A percentile compares a stretch with the other conserved stretches of the same genome.
Conservation (phyloP, 2,113 vertebrate species). For the Nesogale talazaci region DNA sequence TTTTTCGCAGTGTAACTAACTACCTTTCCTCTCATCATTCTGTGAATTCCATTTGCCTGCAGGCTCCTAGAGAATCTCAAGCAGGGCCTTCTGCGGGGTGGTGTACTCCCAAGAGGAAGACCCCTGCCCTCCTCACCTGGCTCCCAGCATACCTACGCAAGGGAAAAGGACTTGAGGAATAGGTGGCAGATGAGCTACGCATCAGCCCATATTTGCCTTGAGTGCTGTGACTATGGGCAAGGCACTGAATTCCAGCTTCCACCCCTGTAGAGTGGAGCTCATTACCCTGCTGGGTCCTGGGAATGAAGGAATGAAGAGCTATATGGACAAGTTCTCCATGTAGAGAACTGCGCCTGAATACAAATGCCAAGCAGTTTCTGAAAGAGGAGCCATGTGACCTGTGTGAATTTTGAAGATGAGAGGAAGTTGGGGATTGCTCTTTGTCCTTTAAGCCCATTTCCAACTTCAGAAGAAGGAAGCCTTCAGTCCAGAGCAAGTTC, state of each 20-base stretch:
- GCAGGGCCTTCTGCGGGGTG: not conserved
- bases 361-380: slow-evolving; percentile 25
- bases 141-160: not conserved
- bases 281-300: not conserved
- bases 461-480: slow-evolving; percentile 52
- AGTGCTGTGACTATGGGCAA: not conserved
- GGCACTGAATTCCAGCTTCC: not conserved
- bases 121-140: not conserved
- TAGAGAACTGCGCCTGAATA: not conserved
- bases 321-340: not conserved
- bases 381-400: not conserved
- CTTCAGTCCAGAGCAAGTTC: slow-evolving; percentile 14
- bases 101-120: not conserved
- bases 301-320: slow-evolving; percentile 14
- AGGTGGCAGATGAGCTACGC: not conserved
- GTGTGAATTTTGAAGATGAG: slow-evolving; percentile 18
- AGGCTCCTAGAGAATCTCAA: not conserved
- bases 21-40: not conserved
- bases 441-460: slow-evolving; percentile 46
- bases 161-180: not conserved
- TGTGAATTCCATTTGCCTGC: not conserved
- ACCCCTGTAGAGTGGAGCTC: not conserved
- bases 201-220: not conserved
- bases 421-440: slow-evolving; percentile 10
- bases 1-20: not conserved